These are phyloP conservation scores for Cossypha caffra DNA, from an alignment of 2,797 vertebrate species.

Conservation along the genomic window DNA sequence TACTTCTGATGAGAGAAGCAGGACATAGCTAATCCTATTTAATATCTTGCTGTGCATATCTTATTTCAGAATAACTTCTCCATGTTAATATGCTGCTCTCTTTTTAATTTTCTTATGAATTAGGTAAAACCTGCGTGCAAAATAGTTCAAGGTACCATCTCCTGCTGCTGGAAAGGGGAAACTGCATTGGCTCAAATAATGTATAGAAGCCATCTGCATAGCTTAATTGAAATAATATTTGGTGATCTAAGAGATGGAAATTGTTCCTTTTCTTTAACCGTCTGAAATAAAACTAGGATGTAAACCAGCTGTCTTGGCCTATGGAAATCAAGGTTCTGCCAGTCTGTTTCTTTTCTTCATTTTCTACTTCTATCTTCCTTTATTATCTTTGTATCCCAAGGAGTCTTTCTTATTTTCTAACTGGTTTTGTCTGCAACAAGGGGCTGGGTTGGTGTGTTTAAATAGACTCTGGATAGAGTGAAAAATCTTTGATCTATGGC, in stretches of 20 bases:
- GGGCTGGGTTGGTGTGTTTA: constrained; percentile 76
- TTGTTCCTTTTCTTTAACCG: constrained; percentile 66
- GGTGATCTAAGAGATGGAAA: constrained; percentile 73
- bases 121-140: background rate
- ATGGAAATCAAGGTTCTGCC: constrained; percentile 69
- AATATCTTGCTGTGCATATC: background rate
- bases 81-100: background rate
- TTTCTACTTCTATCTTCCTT: constrained; percentile 77
- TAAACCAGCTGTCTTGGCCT: constrained; percentile 77
- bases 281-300: constrained; percentile 75
- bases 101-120: constrained; percentile 19
- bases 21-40: background rate
- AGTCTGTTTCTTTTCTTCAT: constrained; percentile 81
- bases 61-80: background rate
- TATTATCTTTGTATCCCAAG: constrained; percentile 85
- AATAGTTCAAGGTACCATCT: constrained; percentile 15
- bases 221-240: constrained; percentile 76
- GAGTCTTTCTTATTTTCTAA: constrained; percentile 84
- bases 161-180: background rate
- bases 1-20: constrained; percentile 29
- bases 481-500: constrained; percentile 91
- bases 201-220: constrained; percentile 58
- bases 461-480: constrained; percentile 77
- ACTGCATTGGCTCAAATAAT: constrained; percentile 35
- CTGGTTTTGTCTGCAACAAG: constrained; percentile 75